Evolutionary conservation across 1,140 invertebrate species (phyloP).

Genomic region (Cyphomyrmex costatus): DNA sequence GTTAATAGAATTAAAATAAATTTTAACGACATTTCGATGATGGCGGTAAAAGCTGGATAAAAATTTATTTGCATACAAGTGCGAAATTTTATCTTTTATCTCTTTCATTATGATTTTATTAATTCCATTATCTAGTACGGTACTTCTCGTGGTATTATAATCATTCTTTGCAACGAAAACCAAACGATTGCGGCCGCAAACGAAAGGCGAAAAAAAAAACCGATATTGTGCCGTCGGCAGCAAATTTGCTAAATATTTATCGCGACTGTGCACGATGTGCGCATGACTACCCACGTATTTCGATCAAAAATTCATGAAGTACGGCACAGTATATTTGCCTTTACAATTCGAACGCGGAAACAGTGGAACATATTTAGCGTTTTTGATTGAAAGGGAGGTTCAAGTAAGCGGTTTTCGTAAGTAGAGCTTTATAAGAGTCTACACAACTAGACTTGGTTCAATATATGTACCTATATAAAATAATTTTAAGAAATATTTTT

Average conservation of each 20-base stretch:
- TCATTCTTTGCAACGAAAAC: slow-evolving; percentile 42
- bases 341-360: slow-evolving; percentile 40
- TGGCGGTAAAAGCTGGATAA: neutral
- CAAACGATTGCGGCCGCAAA: neutral
- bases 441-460: neutral
- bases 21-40: neutral
- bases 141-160: slow-evolving; percentile 6
- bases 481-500: neutral
- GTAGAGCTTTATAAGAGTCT: neutral
- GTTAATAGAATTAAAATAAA: slow-evolving; percentile 13
- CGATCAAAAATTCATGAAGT: slow-evolving; percentile 66
- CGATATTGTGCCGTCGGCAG: slow-evolving; percentile 54
- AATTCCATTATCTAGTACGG: slow-evolving; percentile 9
- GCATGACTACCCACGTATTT: slow-evolving; percentile 41
- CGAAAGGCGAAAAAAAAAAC: slow-evolving; percentile 50
- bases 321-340: slow-evolving; percentile 35
- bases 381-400: slow-evolving; percentile 24
- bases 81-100: neutral
- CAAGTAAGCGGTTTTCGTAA: neutral
- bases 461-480: neutral
- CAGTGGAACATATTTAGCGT: slow-evolving; percentile 16
- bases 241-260: slow-evolving; percentile 74
- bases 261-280: slow-evolving; percentile 44
- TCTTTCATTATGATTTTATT: neutral
- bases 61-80: neutral